phyloP scores from a whole-genome alignment of 1,140 invertebrate species.

The Palaemon carinicauda region DNA sequence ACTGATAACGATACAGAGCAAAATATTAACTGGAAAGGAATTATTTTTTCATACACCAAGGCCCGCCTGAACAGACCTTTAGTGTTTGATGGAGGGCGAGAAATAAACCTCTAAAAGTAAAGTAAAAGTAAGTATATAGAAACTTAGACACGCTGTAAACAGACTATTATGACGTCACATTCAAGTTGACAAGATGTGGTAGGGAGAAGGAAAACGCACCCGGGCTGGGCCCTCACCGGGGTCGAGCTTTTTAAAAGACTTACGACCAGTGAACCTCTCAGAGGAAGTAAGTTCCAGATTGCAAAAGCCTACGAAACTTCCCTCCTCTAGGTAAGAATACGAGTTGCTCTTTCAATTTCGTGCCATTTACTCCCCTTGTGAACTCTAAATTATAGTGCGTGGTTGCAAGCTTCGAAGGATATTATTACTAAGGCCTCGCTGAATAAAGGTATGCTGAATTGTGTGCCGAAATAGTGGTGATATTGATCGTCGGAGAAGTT shows the following conservation, averaged over 20 bases:
- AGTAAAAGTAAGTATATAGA: too few species aligned
- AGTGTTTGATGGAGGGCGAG: too few species aligned
- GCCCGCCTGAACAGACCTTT: too few species aligned
- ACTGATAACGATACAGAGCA: too few species aligned
- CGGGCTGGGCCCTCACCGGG: background rate
- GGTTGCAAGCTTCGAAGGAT: background rate
- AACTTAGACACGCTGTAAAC: too few species aligned
- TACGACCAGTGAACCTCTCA: background rate
- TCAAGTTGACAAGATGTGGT: too few species aligned
- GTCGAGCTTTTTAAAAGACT: conserved; percentile 11
- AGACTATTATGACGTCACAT: too few species aligned
- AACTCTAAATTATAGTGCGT: background rate
- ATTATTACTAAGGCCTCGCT: background rate
- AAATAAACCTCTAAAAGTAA: too few species aligned
- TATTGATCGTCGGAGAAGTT: conserved; percentile 45
- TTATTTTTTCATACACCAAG: too few species aligned
- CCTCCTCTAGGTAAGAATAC: conserved; percentile 43
- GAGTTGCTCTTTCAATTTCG: background rate
- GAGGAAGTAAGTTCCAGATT: conserved; percentile 35
- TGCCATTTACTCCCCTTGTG: background rate
- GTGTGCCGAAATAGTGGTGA: background rate
- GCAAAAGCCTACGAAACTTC: conserved; percentile 36
- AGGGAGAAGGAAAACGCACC: background rate
- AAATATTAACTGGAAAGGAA: too few species aligned
- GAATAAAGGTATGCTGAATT: background rate